Evolutionary conservation across 2,797 vertebrate species (phyloP), one percentile per base, ranked within the genome.

Genomic region (Chloroceryle inda): DNA sequence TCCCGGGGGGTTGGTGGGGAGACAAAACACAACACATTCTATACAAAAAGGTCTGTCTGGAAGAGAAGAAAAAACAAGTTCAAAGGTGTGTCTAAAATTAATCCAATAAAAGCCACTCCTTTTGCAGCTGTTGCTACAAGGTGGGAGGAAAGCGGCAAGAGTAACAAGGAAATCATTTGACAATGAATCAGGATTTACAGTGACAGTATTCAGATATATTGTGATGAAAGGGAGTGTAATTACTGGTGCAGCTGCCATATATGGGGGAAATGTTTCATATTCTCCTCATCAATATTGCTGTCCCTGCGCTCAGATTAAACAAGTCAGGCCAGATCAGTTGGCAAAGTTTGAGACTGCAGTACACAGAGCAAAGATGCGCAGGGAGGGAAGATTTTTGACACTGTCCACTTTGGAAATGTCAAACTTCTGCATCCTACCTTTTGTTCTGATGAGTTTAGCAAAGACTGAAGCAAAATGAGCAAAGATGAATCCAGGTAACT

Each of bases 141-240:
- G 55, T 74, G 22, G 35, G 49, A 69, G 75, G 84, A 73, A 89
- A 92, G n/a, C 19, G 83, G 45, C 55, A 58, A 77, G 15, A 63
- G 53, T 40, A 90, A 67, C 37, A 89, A 49, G 49, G 76, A 89
- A 93, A 90, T 85, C 0, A 56, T 91, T 44, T 80, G 74, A 82
- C 83, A 96, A 64, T 82, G 67, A 96, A 87, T 76, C 69, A 77
- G 45, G 68, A 76, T 82, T 90, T 84, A 87, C 45, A 67, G 50
- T 62, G 92, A 75, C 81, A 92, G 5, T 45, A 66, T 61, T 83
- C 79, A 83, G 75, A 78, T 49, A 66, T 12, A 85, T 84, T 86
- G 69, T 93, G 67, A 93, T 68, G 86, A 93, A 89, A 89, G 35
- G 13, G 35, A 64, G 10, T 63, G 13, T 59, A 96, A 80, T 84